These are phyloP conservation scores for Drosophila cardini DNA, from an alignment of 1,140 invertebrate genomes.

Conservation along the genomic window DNA sequence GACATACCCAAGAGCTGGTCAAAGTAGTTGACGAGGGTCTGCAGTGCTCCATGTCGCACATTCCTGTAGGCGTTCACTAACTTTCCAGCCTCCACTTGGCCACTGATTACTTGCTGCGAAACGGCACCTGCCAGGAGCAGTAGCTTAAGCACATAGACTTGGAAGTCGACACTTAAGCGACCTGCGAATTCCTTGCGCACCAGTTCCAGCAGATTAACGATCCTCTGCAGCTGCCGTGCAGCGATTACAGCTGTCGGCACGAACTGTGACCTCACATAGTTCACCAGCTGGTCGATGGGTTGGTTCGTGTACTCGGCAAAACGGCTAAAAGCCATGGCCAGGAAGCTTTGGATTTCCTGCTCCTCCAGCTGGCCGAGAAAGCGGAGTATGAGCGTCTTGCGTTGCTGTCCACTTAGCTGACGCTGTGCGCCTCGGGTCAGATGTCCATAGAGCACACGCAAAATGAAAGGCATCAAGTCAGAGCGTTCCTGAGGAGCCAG, in stretches of 20 bases:
- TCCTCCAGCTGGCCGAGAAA: conserved; percentile 93
- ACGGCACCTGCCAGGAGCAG: conserved; percentile 89
- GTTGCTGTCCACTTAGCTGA: conserved; percentile 87
- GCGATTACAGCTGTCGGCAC: conserved; percentile 64
- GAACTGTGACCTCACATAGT: conserved; percentile 8
- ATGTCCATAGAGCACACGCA: conserved; percentile 96
- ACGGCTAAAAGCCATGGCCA: conserved; percentile 93
- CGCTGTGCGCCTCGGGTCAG: conserved; percentile 91
- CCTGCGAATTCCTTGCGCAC: conserved; percentile 94
- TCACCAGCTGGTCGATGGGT: conserved; percentile 74
- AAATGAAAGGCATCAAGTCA: conserved; percentile 91
- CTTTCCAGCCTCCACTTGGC: conserved; percentile 85
- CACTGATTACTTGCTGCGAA: conserved; percentile 86
- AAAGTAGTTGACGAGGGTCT: conserved; percentile 90
- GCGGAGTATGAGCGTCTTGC: conserved; percentile 91
- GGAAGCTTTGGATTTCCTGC: conserved; percentile 91
- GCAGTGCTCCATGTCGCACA: conserved; percentile 87
- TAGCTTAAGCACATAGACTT: conserved; percentile 90
- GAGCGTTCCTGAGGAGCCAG: conserved; percentile 89
- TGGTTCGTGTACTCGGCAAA: conserved; percentile 88
- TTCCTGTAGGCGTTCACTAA: conserved; percentile 87
- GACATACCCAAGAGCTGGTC: conserved; percentile 90
- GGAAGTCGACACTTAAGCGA: conserved; percentile 88
- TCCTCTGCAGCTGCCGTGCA: conserved; percentile 90
- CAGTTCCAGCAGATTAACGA: conserved; percentile 91